phyloP scores from a whole-genome alignment of 2,113 vertebrate species.

The Malaclemys terrapin region DNA sequence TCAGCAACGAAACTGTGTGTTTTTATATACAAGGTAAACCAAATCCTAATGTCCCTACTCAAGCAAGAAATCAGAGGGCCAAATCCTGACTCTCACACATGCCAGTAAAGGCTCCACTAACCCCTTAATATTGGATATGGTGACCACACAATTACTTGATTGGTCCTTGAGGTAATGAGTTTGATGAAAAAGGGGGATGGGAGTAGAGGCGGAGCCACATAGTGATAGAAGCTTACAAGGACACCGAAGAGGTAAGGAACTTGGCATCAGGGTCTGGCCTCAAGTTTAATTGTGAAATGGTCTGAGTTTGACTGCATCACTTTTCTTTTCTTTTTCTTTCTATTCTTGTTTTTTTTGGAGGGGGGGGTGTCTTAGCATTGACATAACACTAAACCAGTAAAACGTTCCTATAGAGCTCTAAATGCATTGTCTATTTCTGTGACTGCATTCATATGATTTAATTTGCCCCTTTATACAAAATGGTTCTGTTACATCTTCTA shows the following conservation, averaged over 20 bases:
- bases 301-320: no score
- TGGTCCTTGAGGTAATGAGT: neutral
- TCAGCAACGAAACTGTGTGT: neutral
- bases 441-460: rapidly evolving
- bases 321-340: neutral
- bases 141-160: neutral
- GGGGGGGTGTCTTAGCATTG: neutral
- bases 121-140: rapidly evolving
- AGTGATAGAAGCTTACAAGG: neutral
- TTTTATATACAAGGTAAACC: neutral
- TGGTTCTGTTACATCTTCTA: neutral
- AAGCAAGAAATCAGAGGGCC: neutral
- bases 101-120: neutral
- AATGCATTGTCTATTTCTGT: neutral
- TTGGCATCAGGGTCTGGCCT: neutral
- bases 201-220: neutral
- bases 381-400: neutral
- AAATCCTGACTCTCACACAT: neutral
- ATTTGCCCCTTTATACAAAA: neutral
- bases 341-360: no score
- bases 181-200: neutral
- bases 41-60: no score
- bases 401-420: neutral
- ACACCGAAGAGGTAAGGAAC: neutral
- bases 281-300: neutral